phyloP scores from a whole-genome alignment of 2,797 vertebrate species.

The Chloroceryle amazona region DNA sequence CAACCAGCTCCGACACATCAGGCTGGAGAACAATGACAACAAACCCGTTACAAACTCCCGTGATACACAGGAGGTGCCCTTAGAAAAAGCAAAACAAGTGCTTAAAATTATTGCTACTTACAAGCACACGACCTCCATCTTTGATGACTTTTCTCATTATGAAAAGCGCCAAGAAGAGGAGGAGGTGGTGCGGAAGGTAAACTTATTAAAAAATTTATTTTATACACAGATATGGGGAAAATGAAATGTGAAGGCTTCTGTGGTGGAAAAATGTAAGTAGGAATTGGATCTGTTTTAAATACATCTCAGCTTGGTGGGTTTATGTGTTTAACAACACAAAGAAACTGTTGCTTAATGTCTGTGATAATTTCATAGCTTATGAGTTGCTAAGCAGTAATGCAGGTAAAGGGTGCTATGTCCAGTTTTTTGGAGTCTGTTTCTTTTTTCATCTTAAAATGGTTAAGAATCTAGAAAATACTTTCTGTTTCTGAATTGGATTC shows the following conservation, averaged over 20 bases:
- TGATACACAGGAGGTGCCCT: conserved; percentile 96
- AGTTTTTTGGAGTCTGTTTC: background rate
- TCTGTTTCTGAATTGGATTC: background rate
- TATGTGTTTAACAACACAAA: conserved; percentile 3
- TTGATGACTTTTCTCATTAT: conserved; percentile 97
- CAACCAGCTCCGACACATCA: conserved; percentile 95
- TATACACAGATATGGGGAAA: conserved; percentile 68
- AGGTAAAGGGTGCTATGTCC: background rate
- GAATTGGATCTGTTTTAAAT: conserved; percentile 1
- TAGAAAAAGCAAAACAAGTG: conserved; percentile 97
- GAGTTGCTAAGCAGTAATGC: background rate
- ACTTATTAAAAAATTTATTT: conserved; percentile 72
- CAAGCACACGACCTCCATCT: conserved; percentile 98
- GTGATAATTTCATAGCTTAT: background rate
- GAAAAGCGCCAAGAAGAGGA: conserved; percentile 97
- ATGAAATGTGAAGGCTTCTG: conserved; percentile 55
- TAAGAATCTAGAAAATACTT: background rate
- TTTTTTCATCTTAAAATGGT: conserved; percentile 9
- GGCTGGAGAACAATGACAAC: conserved; percentile 98
- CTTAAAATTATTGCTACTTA: conserved; percentile 95
- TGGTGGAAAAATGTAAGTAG: conserved; percentile 74
- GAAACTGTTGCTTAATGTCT: background rate
- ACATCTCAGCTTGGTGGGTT: background rate
- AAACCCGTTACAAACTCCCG: conserved; percentile 98
- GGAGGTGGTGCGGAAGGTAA: conserved; percentile 95